These are phyloP conservation scores for Dinoponera quadriceps DNA, from an alignment of 1,140 invertebrate genomes.

Conservation along the genomic window DNA sequence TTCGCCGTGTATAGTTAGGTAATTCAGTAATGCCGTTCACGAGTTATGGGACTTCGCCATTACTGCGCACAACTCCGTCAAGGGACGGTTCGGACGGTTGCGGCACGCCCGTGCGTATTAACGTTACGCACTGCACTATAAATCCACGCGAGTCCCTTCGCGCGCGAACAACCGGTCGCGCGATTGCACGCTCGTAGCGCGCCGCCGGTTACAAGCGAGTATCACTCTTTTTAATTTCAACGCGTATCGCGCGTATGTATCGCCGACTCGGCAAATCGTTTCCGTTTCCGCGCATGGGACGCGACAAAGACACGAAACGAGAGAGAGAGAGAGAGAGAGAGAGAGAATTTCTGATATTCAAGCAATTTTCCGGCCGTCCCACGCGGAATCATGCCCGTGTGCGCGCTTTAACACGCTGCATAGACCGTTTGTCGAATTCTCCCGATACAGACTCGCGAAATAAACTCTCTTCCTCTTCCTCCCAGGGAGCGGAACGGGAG, in stretches of 20 bases:
- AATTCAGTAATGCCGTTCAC: conserved; percentile 42
- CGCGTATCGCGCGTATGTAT: background rate
- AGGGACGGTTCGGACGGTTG: background rate
- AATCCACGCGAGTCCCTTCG: conserved; percentile 28
- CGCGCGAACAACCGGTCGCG: conserved; percentile 8
- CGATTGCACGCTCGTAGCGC: background rate
- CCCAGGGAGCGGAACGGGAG: background rate
- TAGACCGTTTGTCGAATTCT: conserved; percentile 32
- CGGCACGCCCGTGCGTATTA: background rate
- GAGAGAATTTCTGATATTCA: conserved; percentile 45
- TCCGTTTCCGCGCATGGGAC: background rate
- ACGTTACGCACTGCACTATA: conserved; percentile 2
- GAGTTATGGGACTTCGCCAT: conserved; percentile 53
- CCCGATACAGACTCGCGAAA: conserved; percentile 30
- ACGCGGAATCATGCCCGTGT: conserved; percentile 24
- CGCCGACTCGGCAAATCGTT: conserved; percentile 15
- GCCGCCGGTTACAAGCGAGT: background rate
- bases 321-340: too few species aligned
- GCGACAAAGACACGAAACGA: background rate
- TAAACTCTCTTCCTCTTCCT: conserved; percentile 37
- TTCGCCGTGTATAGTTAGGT: conserved; percentile 30
- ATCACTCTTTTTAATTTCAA: conserved; percentile 37
- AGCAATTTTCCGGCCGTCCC: conserved; percentile 31
- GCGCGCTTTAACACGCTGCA: conserved; percentile 41
- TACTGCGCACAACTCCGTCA: conserved; percentile 11